A percentile compares a stretch with the other conserved stretches of the same genome.
These are phyloP conservation scores for Pygmarrhopalites habei DNA, from an alignment of 1,140 invertebrate genomes.

Conservation along the genomic window DNA sequence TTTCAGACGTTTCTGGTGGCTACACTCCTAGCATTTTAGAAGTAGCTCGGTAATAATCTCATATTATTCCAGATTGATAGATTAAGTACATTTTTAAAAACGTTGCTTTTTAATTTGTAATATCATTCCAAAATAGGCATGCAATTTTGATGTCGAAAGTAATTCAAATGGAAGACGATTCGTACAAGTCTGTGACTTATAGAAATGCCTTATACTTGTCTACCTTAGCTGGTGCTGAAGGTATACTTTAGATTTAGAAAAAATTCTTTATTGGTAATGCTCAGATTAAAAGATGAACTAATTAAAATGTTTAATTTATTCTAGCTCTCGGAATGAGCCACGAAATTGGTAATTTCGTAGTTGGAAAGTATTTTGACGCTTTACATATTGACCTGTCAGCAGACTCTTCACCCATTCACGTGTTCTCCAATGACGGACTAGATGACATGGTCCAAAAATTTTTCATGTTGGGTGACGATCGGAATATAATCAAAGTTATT, in stretches of 20 bases:
- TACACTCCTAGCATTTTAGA: too few relatives aligned
- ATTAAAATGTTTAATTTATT: too few relatives aligned
- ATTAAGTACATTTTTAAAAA: too few relatives aligned
- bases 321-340: slow-evolving; percentile 63
- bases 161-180: slow-evolving; percentile 44
- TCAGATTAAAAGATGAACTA: background rate
- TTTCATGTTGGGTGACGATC: slow-evolving; percentile 72
- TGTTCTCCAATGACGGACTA: slow-evolving; percentile 47
- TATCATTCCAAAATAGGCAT: slow-evolving; percentile 43
- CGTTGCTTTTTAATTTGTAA: too few relatives aligned
- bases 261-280: slow-evolving; percentile 2
- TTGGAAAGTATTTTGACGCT: slow-evolving; percentile 80
- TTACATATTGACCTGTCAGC: slow-evolving; percentile 51
- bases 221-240: slow-evolving; percentile 76
- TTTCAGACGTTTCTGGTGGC: slow-evolving; percentile 30
- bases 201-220: slow-evolving; percentile 74
- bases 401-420: slow-evolving; percentile 44
- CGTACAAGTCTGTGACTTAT: slow-evolving; percentile 57
- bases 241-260: slow-evolving; percentile 21
- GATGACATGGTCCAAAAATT: slow-evolving; percentile 68
- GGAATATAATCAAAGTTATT: slow-evolving; percentile 70
- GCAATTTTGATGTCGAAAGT: slow-evolving; percentile 66
- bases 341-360: slow-evolving; percentile 66
- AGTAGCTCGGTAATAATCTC: too few relatives aligned
- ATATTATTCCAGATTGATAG: too few relatives aligned